Base-by-base conservation (phyloP, 2,113 vertebrate species). In the Tylochromis polylepis region DNA sequence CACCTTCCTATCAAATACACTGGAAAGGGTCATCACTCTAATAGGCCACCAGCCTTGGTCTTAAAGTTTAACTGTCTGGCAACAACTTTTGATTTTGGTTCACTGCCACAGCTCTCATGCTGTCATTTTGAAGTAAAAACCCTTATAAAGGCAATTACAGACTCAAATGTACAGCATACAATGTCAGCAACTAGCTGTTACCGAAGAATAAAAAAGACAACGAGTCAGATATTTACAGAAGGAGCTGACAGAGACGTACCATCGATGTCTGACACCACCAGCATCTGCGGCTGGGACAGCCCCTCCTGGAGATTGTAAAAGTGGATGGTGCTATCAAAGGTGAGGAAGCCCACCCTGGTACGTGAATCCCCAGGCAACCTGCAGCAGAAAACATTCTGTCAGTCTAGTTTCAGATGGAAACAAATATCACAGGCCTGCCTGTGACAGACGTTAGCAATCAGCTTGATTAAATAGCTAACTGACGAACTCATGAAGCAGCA, bases 251-350 rank as follows among this genome's bases (percentile, higher is more conserved):
- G 38, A 41, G 38, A 41, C 38, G 91, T 96, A 99, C 98, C 99
- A 18, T 99, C 97, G n/a, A 99, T 97, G 93, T 99, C 99, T 2
- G 99, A 98, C 20, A 99, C 98, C 92, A 99, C 97, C 89, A 99
- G 94, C 99, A 99, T 99, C 89, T 99, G 99, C 14, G 99, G 99
- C 94, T 98, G 98, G 3, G 98, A 98, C 79, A 99, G 95, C 24
- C 98, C 98, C 93, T 98, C 98, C 93, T 99, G 98, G 87, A 99
- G 96, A 94, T 98, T 99, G 95, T 99, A 99, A 95, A 99, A 99
- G 87, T 99, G 98, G 95, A 99, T 94, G 83, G 98, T 98, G 96
- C 96, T 98, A 95, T 99, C 98, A 90, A 99, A 99, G 0, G 98
- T 99, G 95, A 99, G 95, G 88, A 99, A 99, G 62, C 98, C 99